These are phyloP conservation scores for Carabus problematicus DNA, from an alignment of 2,888 invertebrate genomes.

Conservation along the genomic window DNA sequence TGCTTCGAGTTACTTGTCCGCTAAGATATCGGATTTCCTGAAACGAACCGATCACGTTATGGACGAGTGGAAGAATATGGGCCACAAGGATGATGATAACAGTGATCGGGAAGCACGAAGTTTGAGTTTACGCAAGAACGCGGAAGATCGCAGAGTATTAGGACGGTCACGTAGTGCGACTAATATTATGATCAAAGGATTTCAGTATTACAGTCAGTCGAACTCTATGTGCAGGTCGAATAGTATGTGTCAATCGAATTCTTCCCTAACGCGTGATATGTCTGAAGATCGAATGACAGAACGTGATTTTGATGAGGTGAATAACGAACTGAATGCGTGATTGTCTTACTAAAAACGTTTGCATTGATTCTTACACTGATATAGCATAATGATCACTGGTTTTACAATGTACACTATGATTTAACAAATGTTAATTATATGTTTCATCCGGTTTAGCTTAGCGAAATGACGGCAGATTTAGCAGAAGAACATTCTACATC, in stretches of 20 bases:
- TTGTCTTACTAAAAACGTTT: constrained; percentile 1
- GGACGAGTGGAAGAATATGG: constrained; percentile 83
- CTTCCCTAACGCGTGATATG: constrained; percentile 61
- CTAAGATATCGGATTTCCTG: constrained; percentile 81
- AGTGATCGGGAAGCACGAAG: constrained; percentile 53
- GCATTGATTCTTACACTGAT: not conserved
- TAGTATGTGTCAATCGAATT: constrained; percentile 29
- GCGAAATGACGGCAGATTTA: constrained; percentile 90
- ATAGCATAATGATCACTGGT: not conserved
- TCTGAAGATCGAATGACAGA: constrained; percentile 73
- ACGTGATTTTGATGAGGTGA: constrained; percentile 68
- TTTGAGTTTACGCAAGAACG: constrained; percentile 28
- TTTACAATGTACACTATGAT: not conserved
- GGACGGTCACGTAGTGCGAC: constrained; percentile 77
- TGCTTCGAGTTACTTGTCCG: constrained; percentile 76
- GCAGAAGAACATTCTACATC: constrained; percentile 92
- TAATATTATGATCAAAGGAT: constrained; percentile 84
- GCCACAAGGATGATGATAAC: constrained; percentile 65
- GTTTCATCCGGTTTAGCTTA: constrained; percentile 68
- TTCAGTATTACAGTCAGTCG: constrained; percentile 71
- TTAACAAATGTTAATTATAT: not conserved
- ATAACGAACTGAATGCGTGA: constrained; percentile 24
- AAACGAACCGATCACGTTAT: constrained; percentile 86
- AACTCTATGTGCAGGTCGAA: constrained; percentile 62
- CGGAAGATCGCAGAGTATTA: constrained; percentile 56